Evolutionary conservation across 2,113 vertebrate species (phyloP).

Genomic region (Noturus placidus): DNA sequence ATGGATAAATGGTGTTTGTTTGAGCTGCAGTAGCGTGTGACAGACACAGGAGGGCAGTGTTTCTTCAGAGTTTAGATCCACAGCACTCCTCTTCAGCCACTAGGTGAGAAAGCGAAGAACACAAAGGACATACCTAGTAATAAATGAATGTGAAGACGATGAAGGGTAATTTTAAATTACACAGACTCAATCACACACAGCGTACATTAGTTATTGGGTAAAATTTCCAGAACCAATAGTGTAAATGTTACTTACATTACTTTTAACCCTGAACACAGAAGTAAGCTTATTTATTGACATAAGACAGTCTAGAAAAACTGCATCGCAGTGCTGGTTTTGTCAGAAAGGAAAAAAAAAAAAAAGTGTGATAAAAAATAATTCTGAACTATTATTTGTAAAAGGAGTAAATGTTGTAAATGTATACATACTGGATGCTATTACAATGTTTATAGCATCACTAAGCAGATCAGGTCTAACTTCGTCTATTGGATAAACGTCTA

Average conservation of each 20-base stretch:
- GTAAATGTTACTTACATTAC: not conserved
- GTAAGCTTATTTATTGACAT: not conserved
- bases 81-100: constrained; percentile 32
- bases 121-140: not conserved
- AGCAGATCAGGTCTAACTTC: not conserved
- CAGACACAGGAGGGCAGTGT: constrained; percentile 30
- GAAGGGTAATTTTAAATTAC: not conserved
- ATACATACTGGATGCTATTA: not conserved
- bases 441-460: not conserved
- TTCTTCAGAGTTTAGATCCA: constrained; percentile 25
- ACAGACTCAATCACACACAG: not conserved
- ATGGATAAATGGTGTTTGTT: not conserved
- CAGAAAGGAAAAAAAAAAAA: not conserved
- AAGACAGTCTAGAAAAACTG: not conserved
- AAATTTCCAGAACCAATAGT: not conserved
- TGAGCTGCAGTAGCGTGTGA: constrained; percentile 37
- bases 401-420: not conserved
- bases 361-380: not conserved
- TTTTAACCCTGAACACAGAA: not conserved
- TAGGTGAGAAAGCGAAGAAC: not conserved
- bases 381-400: not conserved
- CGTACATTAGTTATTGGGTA: not conserved
- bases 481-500: not conserved
- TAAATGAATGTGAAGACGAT: not conserved
- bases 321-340: not conserved